Evolutionary conservation across 2,888 invertebrate species (phyloP).

Genomic region (Chrysomela aeneicollis): DNA sequence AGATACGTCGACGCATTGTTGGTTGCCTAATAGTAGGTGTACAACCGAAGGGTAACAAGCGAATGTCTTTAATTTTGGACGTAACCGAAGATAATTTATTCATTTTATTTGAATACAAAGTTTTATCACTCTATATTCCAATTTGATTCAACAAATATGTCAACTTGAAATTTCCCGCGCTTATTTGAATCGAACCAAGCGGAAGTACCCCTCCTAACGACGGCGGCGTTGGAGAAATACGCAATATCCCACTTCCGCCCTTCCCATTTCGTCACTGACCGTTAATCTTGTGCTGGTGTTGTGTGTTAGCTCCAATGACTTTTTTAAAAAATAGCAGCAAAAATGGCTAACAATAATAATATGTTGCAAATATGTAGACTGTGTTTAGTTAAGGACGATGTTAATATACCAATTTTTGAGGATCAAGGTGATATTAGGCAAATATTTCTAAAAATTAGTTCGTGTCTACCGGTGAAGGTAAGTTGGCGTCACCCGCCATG

Average conservation of each 20-base stretch:
- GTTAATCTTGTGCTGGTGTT: constrained; percentile 39
- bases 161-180: constrained; percentile 26
- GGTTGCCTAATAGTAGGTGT: too few species aligned
- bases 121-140: background rate
- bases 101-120: background rate
- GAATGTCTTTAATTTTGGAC: too few species aligned
- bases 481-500: constrained; percentile 56
- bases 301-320: constrained; percentile 49
- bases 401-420: constrained; percentile 75
- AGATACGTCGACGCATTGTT: too few species aligned
- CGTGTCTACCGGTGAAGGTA: constrained; percentile 80
- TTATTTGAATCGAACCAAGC: background rate
- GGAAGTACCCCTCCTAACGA: constrained; percentile 37
- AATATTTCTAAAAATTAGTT: constrained; percentile 73
- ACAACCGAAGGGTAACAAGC: too few species aligned
- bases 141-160: background rate
- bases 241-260: constrained; percentile 47
- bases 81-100: too few species aligned
- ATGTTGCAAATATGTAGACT: constrained; percentile 60
- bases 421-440: constrained; percentile 69
- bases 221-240: constrained; percentile 36
- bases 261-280: constrained; percentile 48
- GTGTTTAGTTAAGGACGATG: constrained; percentile 63
- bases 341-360: constrained; percentile 58
- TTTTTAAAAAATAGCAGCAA: constrained; percentile 46